Percentiles rank a stretch among this genome's conserved stretches.
These are phyloP conservation scores for Oreonectes daqikongensis DNA, from an alignment of 2,797 vertebrate genomes.

Conservation along the genomic window DNA sequence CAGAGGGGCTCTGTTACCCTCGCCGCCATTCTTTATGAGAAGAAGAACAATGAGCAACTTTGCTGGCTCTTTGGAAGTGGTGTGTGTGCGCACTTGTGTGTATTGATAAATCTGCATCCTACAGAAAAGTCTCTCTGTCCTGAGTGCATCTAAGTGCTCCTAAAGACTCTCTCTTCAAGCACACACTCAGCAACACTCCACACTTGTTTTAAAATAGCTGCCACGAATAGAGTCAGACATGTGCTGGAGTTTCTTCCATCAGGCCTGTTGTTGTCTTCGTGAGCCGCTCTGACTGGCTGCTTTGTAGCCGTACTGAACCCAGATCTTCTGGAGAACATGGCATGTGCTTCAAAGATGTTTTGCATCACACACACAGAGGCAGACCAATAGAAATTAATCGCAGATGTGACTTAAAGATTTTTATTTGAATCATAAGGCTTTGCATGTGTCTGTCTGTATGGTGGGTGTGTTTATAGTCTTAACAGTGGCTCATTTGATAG, in stretches of 20 bases:
- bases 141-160: constrained; percentile 17
- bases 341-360: constrained; percentile 54
- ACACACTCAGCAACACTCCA: constrained; percentile 6
- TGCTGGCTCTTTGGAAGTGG: constrained; percentile 23
- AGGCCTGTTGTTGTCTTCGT: constrained; percentile 24
- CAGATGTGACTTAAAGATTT: constrained; percentile 43
- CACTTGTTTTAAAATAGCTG: constrained; percentile 27
- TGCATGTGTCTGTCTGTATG: constrained; percentile 19
- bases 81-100: constrained; percentile 2
- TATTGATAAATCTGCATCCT: constrained; percentile 5
- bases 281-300: constrained; percentile 27
- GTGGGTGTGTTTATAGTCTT: constrained; percentile 11
- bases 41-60: constrained; percentile 33
- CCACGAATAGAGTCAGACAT: constrained; percentile 18
- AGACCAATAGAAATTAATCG: constrained; percentile 33
- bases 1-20: constrained; percentile 44
- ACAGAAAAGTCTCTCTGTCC: constrained; percentile 1
- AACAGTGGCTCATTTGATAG: constrained; percentile 18
- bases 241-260: constrained; percentile 22
- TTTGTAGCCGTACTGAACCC: constrained; percentile 34
- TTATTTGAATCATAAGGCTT: constrained; percentile 40
- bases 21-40: constrained; percentile 8
- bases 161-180: constrained; percentile 18
- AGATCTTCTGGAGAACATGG: constrained; percentile 40
- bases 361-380: constrained; percentile 35